Evolutionary conservation across 2,797 vertebrate genomes (phyloP), one percentile per base, ranked within the genome.

Genomic region (Nyctalus aviator): DNA sequence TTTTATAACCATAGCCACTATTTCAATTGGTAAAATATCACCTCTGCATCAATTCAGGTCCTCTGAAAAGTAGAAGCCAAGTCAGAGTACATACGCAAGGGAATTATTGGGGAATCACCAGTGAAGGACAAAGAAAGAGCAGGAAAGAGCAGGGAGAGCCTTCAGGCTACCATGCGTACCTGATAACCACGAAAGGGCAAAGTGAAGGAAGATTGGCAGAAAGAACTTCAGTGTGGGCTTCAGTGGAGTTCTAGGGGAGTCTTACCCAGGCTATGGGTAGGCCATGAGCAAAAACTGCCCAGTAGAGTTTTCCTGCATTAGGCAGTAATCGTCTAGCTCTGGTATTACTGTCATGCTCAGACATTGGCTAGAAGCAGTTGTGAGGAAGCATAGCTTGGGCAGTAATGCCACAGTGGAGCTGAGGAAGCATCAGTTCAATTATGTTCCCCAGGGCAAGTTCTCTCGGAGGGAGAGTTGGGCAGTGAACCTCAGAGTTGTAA

Each of bases 51-150:
- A 41, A 6, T 78, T 83, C 3, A 8, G 5, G 12, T 78, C 13
- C 69, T 85, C 75, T 75, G n/a, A 79, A 72, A 90, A 75, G 27
- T 10, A 83, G 32, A 92, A 90, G 30, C 17, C 35, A 64, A 85
- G 11, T 30, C 4, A 88, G n/a, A 4, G 27, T 44, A 73, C 12
- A 68, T 25, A 8, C 23, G 48, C 7, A 20, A 84, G 30, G 48
- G 6, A 87, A 66, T 72, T 64, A 35, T 4, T 41, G 21, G 8
- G 10, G 57, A 76, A 73, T 71, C 9, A 17, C 14, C 5, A 25
- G 9, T 37, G 3, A 86, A 88, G 18, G 14, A 1, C 23, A 73
- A n/a, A 73, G 32, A 30, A 8, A 68, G 21, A 32, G 9, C 27
- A 68, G 69, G 2, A 71, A 25, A 68, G 73, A 9, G 1, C 27